Conservation (phyloP, 2,888 invertebrate species). For the Polia nebulosa region DNA sequence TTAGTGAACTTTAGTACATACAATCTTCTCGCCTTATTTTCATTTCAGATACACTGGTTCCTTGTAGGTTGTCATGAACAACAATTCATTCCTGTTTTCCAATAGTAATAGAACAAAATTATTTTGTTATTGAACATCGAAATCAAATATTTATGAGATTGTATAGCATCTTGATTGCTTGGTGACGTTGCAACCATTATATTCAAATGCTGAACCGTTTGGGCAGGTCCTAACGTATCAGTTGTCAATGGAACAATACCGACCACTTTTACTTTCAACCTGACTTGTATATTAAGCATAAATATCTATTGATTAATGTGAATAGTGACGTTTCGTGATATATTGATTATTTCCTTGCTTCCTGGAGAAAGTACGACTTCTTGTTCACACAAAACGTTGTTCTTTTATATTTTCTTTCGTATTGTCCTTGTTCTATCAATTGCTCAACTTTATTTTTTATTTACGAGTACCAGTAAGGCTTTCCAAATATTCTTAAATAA, state of each 20-base stretch:
- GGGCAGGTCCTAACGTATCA: constrained; percentile 53
- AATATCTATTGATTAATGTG: constrained; percentile 37
- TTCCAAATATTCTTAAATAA: background rate
- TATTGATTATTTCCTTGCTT: constrained; percentile 29
- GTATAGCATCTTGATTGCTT: constrained; percentile 15
- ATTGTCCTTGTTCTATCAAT: background rate
- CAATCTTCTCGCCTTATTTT: background rate
- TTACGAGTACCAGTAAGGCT: background rate
- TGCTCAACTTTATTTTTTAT: constrained; percentile 14
- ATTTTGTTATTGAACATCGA: background rate
- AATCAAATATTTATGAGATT: constrained; percentile 33
- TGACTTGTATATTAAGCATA: constrained; percentile 55
- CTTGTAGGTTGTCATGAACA: background rate
- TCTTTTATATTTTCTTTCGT: constrained; percentile 12
- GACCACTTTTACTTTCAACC: constrained; percentile 64
- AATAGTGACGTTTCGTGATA: constrained; percentile 36
- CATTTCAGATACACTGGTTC: background rate
- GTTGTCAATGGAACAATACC: constrained; percentile 55
- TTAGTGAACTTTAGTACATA: background rate
- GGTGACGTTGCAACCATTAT: constrained; percentile 40
- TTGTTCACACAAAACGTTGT: background rate
- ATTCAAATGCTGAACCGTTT: constrained; percentile 52
- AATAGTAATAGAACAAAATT: background rate
- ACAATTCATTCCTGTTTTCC: background rate
- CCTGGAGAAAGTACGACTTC: constrained; percentile 36